These are phyloP conservation scores for Salpingus planirostris DNA, from an alignment of 2,888 invertebrate species.

Conservation along the genomic window DNA sequence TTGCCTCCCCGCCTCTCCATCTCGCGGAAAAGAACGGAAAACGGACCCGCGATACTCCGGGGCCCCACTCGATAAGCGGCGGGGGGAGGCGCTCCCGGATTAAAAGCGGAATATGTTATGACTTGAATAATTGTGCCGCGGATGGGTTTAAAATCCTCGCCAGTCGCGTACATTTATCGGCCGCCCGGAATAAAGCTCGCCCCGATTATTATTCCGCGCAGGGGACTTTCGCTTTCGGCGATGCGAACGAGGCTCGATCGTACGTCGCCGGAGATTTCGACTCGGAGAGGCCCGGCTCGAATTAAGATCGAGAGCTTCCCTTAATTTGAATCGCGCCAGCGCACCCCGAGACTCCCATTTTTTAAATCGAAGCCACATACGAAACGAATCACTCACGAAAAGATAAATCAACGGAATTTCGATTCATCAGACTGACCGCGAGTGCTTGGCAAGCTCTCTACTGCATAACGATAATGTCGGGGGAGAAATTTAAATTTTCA, in stretches of 20 bases:
- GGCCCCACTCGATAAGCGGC: slow-evolving; percentile 38
- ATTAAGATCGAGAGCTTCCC: slow-evolving; percentile 35
- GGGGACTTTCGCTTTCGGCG: slow-evolving; percentile 36
- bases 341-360: slow-evolving; percentile 19
- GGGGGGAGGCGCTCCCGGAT: slow-evolving; percentile 33
- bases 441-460: no score
- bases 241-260: slow-evolving; percentile 1
- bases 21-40: slow-evolving; percentile 38
- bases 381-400: no score
- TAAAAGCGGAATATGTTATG: slow-evolving; percentile 42
- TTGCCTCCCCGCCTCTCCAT: no score
- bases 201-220: slow-evolving; percentile 40
- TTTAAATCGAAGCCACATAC: no score
- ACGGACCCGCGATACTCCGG: slow-evolving; percentile 38
- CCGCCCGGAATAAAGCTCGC: slow-evolving; percentile 37
- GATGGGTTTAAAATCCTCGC: slow-evolving; percentile 42
- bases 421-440: no score
- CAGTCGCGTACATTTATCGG: slow-evolving; percentile 41
- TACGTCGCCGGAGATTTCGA: slow-evolving; percentile 3
- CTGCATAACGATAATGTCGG: no score
- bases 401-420: no score
- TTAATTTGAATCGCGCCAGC: slow-evolving; percentile 31
- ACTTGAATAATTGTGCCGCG: slow-evolving; percentile 42
- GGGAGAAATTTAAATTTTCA: no score
- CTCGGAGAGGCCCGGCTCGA: slow-evolving; percentile 30